Percentiles rank a stretch among this genome's conserved stretches.
Evolutionary conservation across 2,113 vertebrate genomes (phyloP).

Genomic region (Carlito syrichta): DNA sequence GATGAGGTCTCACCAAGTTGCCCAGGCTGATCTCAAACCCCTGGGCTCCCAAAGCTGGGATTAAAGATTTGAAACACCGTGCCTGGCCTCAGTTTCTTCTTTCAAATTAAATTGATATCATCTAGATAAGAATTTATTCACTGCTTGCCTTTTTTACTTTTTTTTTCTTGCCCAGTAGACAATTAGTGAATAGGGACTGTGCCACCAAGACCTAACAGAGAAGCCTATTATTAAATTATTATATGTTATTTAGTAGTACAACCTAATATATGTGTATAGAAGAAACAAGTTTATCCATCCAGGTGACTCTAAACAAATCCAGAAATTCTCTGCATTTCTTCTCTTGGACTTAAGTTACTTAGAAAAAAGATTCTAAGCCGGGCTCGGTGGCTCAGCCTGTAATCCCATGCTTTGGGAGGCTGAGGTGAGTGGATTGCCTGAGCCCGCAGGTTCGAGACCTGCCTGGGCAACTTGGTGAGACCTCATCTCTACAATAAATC

Average conservation of each 20-base stretch:
- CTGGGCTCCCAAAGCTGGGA: too few species aligned
- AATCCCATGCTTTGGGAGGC: too few species aligned
- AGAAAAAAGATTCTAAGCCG: background rate
- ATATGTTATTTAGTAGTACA: background rate
- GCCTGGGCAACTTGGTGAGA: too few species aligned
- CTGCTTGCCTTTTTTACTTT: background rate
- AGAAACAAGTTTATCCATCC: background rate
- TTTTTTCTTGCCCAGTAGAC: background rate
- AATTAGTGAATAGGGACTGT: background rate
- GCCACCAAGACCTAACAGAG: background rate
- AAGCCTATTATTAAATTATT: background rate
- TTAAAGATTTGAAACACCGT: too few species aligned
- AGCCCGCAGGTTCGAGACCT: too few species aligned
- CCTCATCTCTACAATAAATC: too few species aligned
- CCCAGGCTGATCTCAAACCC: too few species aligned
- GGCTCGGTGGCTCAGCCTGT: too few species aligned
- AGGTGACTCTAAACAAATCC: background rate
- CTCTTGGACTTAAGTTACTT: background rate
- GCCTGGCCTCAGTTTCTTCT: background rate
- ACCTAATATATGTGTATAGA: background rate
- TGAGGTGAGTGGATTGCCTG: too few species aligned
- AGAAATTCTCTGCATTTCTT: background rate
- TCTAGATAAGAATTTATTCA: background rate
- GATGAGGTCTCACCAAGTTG: too few species aligned
- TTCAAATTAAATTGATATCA: background rate